phyloP scores from a whole-genome alignment of 2,888 invertebrate genomes.

The Macaria notata region DNA sequence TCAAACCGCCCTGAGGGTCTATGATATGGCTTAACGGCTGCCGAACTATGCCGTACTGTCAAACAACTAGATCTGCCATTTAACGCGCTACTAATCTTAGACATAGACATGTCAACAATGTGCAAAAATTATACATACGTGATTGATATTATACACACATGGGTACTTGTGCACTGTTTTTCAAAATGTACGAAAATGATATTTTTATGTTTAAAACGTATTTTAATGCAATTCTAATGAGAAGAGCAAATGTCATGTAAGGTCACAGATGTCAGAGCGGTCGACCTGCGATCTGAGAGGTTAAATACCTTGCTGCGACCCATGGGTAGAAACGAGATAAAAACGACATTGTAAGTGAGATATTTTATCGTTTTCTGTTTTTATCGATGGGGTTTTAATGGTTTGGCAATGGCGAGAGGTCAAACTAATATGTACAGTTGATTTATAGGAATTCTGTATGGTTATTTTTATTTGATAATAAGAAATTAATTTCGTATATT shows the following conservation, averaged over 20 bases:
- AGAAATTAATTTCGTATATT: background rate
- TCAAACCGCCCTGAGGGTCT: too few species aligned
- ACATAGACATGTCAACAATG: too few species aligned
- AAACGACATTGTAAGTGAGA: conserved; percentile 4
- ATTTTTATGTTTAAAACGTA: conserved; percentile 5
- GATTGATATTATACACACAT: too few species aligned
- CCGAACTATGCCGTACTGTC: too few species aligned
- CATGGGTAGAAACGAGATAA: conserved; percentile 2
- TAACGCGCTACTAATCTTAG: too few species aligned
- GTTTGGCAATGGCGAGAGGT: conserved; percentile 5
- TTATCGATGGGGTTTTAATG: conserved; percentile 10
- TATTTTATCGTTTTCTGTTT: conserved; percentile 1
- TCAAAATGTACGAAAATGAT: too few species aligned
- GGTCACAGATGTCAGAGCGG: conserved; percentile 45
- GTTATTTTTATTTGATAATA: background rate
- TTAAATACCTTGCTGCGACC: conserved; percentile 13
- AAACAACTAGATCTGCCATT: too few species aligned
- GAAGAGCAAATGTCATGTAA: conserved; percentile 35
- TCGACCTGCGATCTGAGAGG: conserved; percentile 31
- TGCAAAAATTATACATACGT: too few species aligned
- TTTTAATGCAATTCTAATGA: conserved; percentile 32
- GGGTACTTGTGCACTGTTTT: too few species aligned
- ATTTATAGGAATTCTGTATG: background rate
- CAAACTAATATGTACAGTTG: background rate
- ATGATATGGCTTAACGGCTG: too few species aligned